Percentiles rank a stretch among this genome's conserved stretches.
Evolutionary conservation across 2,113 vertebrate genomes (phyloP).

Genomic region (Galemys pyrenaicus): DNA sequence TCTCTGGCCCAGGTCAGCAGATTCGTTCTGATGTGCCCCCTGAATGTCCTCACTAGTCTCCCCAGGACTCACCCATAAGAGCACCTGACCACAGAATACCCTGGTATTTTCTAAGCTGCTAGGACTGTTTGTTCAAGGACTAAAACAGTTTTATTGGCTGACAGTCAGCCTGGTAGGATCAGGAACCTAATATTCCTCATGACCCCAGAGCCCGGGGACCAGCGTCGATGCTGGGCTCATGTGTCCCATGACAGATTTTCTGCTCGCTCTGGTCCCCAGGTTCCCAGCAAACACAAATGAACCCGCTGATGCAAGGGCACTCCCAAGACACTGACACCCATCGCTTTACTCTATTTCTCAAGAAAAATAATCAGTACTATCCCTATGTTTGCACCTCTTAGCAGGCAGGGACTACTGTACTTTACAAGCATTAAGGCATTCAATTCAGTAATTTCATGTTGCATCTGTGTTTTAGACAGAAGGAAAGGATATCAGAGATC

Average conservation of each 20-base stretch:
- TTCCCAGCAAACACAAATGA: not conserved
- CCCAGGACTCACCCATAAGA: accelerated
- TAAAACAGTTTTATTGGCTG: not conserved
- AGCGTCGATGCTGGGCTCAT: no score
- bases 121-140: not conserved
- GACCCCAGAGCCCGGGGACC: accelerated
- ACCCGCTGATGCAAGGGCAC: not conserved
- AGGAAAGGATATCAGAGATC: not conserved
- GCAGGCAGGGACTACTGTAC: not conserved
- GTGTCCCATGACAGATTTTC: not conserved
- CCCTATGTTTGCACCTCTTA: not conserved
- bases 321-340: not conserved
- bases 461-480: not conserved
- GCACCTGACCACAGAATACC: accelerated
- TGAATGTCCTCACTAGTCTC: not conserved
- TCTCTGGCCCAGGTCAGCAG: no score
- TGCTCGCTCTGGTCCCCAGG: accelerated
- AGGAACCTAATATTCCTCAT: not conserved
- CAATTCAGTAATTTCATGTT: accelerated
- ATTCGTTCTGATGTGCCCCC: not conserved
- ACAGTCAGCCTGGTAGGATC: not conserved
- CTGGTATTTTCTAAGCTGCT: not conserved
- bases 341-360: not conserved
- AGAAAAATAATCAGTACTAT: not conserved
- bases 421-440: accelerated